Percentiles rank a stretch among this genome's conserved stretches.
Evolutionary conservation across 2,797 vertebrate genomes (phyloP).

Genomic region (Podarcis lilfordi): DNA sequence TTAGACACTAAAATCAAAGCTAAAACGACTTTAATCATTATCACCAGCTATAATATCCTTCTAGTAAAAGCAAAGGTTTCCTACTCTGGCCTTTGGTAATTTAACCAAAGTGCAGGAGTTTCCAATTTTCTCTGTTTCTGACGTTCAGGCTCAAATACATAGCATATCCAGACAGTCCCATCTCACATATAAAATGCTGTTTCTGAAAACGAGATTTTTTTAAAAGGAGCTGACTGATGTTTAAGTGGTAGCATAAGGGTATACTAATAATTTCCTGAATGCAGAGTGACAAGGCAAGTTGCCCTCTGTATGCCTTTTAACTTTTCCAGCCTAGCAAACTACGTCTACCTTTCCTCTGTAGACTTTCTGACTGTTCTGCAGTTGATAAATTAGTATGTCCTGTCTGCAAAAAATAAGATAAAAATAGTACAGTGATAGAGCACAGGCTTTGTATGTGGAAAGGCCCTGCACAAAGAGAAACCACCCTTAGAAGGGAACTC

Average conservation of each 20-base stretch:
- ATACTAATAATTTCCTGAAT: too few relatives aligned
- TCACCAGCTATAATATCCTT: neutral
- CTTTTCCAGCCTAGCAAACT: neutral
- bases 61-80: neutral
- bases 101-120: neutral
- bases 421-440: neutral
- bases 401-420: neutral
- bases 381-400: neutral
- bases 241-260: too few relatives aligned
- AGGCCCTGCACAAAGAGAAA: neutral
- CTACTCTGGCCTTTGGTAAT: neutral
- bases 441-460: neutral
- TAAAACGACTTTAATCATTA: neutral
- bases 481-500: conserved; percentile 1
- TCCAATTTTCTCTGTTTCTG: neutral
- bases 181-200: too few relatives aligned
- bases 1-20: neutral
- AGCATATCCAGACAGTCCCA: too few relatives aligned
- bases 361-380: neutral
- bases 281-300: too few relatives aligned
- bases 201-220: too few relatives aligned
- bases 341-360: neutral
- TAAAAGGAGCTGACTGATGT: too few relatives aligned
- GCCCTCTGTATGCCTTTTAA: neutral
- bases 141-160: neutral